Evolutionary conservation across 1,140 invertebrate genomes (phyloP).

Genomic region (Akabosia matsudoensis): DNA sequence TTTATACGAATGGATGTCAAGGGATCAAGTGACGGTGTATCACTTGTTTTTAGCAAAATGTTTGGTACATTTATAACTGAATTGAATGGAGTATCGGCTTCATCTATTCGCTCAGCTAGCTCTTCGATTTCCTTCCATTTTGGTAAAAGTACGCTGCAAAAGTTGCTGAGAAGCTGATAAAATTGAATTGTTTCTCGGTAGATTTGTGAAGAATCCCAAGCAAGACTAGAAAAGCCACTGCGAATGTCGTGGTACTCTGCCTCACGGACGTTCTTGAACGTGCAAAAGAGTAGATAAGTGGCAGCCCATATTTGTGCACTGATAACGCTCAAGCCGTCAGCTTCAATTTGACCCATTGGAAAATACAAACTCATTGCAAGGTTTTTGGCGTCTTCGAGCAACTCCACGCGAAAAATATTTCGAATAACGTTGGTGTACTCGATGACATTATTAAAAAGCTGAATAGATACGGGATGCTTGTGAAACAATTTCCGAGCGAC

Average conservation of each 20-base stretch:
- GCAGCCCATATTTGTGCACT: constrained; percentile 33
- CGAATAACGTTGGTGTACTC: background rate
- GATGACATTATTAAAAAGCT: background rate
- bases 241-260: background rate
- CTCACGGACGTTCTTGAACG: background rate
- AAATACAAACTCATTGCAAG: constrained; percentile 16
- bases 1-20: background rate
- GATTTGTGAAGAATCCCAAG: constrained; percentile 7
- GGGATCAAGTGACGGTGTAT: background rate
- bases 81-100: background rate
- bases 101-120: no score
- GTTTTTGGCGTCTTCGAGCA: background rate
- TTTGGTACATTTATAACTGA: no score
- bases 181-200: background rate
- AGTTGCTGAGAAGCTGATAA: constrained; percentile 14
- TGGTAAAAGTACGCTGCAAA: constrained; percentile 8
- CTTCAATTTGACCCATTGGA: constrained; percentile 33
- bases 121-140: background rate
- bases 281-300: constrained; percentile 11
- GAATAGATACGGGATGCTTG: background rate
- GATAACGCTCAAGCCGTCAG: constrained; percentile 30
- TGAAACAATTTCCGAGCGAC: background rate
- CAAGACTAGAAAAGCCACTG: background rate
- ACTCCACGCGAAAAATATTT: constrained; percentile 5
- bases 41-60: no score